These are phyloP conservation scores for Antigone vipio DNA, from an alignment of 2,113 vertebrate species.

Conservation along the genomic window DNA sequence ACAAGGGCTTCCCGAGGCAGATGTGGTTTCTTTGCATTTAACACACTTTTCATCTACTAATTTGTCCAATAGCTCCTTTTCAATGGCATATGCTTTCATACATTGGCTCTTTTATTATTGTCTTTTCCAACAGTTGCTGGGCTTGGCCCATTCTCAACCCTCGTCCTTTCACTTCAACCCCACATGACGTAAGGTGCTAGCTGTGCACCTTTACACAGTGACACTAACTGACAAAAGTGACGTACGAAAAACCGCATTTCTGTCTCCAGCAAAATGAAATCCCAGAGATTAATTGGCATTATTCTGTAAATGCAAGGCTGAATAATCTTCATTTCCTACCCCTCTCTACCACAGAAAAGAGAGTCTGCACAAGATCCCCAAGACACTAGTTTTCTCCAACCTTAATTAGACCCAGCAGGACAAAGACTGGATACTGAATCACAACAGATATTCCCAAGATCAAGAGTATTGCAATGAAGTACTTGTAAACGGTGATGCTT, in stretches of 20 bases:
- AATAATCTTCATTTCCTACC: not conserved
- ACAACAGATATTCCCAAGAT: not conserved
- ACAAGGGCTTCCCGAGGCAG: not conserved
- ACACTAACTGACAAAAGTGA: not conserved
- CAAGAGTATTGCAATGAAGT: rapidly evolving
- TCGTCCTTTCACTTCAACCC: not conserved
- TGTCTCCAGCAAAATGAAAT: not conserved
- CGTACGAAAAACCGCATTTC: rapidly evolving
- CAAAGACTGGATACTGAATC: not conserved
- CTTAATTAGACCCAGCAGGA: not conserved
- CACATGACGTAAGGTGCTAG: not conserved
- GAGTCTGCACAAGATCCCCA: not conserved
- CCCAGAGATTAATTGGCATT: not conserved
- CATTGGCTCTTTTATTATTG: not conserved
- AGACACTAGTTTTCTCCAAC: not conserved
- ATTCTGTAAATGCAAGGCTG: not conserved
- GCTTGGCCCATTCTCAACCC: not conserved
- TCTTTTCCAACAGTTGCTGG: not conserved
- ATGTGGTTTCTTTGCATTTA: not conserved
- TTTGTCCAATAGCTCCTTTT: not conserved
- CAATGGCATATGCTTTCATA: too few relatives aligned
- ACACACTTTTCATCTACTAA: not conserved
- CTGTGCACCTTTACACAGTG: not conserved
- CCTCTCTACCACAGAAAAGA: not conserved
- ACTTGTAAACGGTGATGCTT: conserved; percentile 60